Evolutionary conservation across 2,113 vertebrate genomes (phyloP).

Genomic region (Anseranas semipalmata): DNA sequence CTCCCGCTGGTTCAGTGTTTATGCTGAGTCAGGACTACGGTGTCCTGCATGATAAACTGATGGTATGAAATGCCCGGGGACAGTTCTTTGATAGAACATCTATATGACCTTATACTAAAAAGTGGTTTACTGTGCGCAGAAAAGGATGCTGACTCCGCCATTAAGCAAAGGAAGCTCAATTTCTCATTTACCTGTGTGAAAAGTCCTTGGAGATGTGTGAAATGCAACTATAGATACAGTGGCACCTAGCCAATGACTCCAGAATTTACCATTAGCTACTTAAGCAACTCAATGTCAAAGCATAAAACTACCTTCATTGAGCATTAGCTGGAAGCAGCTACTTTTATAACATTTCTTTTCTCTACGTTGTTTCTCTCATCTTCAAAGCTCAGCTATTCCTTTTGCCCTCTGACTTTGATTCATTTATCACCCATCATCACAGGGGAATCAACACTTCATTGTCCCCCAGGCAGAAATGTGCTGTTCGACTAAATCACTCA

Average conservation of each 20-base stretch:
- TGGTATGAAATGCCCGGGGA: background rate
- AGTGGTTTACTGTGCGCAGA: background rate
- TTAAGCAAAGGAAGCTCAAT: background rate
- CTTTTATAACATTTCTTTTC: background rate
- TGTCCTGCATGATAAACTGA: rapidly evolving
- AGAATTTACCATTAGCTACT: background rate
- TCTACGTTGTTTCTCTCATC: background rate
- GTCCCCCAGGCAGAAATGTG: background rate
- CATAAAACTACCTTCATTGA: background rate
- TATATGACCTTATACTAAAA: background rate
- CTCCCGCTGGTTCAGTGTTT: background rate
- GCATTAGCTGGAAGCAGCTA: background rate
- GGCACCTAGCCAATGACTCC: background rate
- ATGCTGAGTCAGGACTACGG: background rate
- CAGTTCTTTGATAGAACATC: background rate
- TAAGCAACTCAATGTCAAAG: background rate
- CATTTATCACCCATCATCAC: background rate
- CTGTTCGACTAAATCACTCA: background rate
- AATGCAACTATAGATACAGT: background rate
- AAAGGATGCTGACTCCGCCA: background rate
- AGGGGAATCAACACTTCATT: background rate
- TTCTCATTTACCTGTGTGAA: background rate
- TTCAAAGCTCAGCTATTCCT: background rate
- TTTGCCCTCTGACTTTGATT: background rate
- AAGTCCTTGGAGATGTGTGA: background rate